phyloP scores from a whole-genome alignment of 2,797 vertebrate genomes.

The Rhinoraja longicauda region DNA sequence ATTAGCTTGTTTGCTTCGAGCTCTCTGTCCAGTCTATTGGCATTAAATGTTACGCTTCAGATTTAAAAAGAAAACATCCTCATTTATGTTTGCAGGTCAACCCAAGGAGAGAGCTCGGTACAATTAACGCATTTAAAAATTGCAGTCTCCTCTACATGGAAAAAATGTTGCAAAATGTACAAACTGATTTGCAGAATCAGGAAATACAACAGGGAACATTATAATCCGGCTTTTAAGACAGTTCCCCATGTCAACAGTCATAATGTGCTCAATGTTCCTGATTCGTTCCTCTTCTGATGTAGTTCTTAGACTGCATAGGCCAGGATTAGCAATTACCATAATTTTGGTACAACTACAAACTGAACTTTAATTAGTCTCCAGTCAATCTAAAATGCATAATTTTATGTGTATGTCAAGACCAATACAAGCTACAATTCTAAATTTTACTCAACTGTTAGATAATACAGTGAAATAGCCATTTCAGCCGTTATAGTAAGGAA shows the following conservation, averaged over 20 bases:
- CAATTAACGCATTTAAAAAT: background rate
- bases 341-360: conserved; percentile 19
- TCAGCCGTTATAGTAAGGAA: background rate
- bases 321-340: conserved; percentile 1
- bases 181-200: background rate
- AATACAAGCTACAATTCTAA: conserved; percentile 8
- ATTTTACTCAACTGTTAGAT: conserved; percentile 14
- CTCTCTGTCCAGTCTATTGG: no score
- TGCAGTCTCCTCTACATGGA: background rate
- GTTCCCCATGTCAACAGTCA: background rate
- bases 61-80: no score
- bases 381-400: background rate
- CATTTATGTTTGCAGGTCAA: background rate
- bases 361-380: conserved; percentile 12
- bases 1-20: no score
- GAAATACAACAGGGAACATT: background rate
- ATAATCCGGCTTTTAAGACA: background rate
- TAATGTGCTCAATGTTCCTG: background rate
- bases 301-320: background rate
- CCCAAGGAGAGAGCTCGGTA: background rate
- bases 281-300: background rate
- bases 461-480: background rate
- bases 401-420: background rate
- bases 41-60: no score
- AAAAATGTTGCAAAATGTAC: background rate